A percentile compares a stretch with the other conserved stretches of the same genome.
phyloP scores from a whole-genome alignment of 2,888 invertebrate genomes.

The Folsomia manolachei region DNA sequence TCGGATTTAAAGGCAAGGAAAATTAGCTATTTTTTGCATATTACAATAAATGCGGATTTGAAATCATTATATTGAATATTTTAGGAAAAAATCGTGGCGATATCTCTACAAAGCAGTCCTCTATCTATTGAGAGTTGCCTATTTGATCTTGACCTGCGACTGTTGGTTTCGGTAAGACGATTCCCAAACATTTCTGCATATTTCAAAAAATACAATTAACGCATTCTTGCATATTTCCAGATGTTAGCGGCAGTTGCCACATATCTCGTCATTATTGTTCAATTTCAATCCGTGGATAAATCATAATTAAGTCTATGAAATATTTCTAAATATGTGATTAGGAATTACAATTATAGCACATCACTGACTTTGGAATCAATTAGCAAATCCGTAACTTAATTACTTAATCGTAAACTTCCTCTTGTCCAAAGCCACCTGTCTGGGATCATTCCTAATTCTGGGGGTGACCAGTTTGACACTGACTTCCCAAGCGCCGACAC shows the following conservation, averaged over 20 bases:
- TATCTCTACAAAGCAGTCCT: background rate
- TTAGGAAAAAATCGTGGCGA: no score
- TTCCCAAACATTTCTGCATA: background rate
- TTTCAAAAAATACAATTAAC: background rate
- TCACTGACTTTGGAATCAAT: no score
- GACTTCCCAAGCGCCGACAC: slow-evolving; percentile 33
- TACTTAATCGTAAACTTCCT: background rate
- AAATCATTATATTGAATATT: no score
- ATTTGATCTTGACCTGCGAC: background rate
- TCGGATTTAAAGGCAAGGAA: no score
- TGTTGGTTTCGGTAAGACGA: background rate
- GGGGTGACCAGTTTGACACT: slow-evolving; percentile 30
- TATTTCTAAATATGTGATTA: no score
- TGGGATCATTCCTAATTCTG: slow-evolving; percentile 35
- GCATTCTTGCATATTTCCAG: background rate
- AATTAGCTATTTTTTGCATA: no score
- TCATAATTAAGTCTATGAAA: no score
- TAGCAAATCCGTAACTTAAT: background rate
- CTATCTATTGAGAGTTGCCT: background rate
- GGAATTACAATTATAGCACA: no score
- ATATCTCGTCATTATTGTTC: background rate
- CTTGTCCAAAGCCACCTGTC: background rate
- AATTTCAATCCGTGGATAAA: background rate
- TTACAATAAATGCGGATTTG: no score
- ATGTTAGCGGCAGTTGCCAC: background rate